These are phyloP conservation scores for Acropternis orthonyx DNA, from an alignment of 2,797 vertebrate species.

Conservation along the genomic window DNA sequence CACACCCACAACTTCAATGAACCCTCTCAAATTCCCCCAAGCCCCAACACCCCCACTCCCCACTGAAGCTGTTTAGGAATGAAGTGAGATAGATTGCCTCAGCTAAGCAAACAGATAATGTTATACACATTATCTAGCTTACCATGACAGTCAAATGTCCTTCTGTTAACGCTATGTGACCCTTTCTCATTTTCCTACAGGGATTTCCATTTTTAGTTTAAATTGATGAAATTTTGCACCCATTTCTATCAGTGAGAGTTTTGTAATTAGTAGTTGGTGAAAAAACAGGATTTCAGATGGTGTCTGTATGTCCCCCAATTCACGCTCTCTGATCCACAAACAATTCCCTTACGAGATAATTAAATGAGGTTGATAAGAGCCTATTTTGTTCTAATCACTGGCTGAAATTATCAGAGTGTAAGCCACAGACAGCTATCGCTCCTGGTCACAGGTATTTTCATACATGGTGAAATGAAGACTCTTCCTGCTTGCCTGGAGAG, in stretches of 20 bases:
- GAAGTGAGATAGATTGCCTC: not conserved
- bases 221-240: not conserved
- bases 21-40: rapidly evolving
- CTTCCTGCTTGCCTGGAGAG: not conserved
- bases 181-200: not conserved
- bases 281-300: not conserved
- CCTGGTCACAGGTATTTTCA: not conserved
- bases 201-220: not conserved
- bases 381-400: not conserved
- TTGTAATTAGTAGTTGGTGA: not conserved
- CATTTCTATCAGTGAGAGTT: not conserved
- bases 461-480: not conserved
- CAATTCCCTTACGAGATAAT: not conserved
- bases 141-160: not conserved
- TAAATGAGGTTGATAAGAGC: not conserved
- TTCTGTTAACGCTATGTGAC: not conserved
- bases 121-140: not conserved
- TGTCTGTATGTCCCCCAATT: not conserved
- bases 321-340: not conserved
- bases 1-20: not conserved
- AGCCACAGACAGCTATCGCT: not conserved
- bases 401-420: not conserved
- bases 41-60: rapidly evolving
- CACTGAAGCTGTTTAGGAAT: not conserved
- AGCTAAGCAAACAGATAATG: not conserved